Percentiles rank a stretch among this genome's conserved stretches.
These are phyloP conservation scores for Etheostoma cragini DNA, from an alignment of 2,113 vertebrate genomes.

Conservation along the genomic window DNA sequence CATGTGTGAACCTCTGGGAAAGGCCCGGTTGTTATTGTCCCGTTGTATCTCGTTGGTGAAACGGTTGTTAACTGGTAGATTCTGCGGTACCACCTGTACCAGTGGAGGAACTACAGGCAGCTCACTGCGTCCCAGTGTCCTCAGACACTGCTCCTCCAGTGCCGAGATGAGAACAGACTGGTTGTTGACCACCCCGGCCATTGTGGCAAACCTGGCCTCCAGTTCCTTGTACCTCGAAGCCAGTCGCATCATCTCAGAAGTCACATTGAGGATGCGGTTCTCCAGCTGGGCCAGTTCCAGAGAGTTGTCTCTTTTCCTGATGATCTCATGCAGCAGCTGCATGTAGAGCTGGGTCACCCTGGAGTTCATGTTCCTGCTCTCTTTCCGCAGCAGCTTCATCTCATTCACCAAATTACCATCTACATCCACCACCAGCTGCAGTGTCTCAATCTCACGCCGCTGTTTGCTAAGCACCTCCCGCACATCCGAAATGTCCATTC, in stretches of 20 bases:
- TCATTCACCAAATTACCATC: conserved; percentile 97
- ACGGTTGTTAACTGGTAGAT: conserved; percentile 88
- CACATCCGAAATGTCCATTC: conserved; percentile 95
- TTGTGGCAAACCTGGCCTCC: conserved; percentile 88
- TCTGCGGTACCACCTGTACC: conserved; percentile 94
- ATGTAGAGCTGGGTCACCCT: conserved; percentile 98
- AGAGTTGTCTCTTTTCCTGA: conserved; percentile 96
- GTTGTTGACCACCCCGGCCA: conserved; percentile 95
- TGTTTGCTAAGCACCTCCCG: conserved; percentile 94
- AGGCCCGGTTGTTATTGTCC: conserved; percentile 87
- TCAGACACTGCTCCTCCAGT: conserved; percentile 94
- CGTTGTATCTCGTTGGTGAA: conserved; percentile 96
- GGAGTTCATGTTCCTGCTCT: conserved; percentile 99
- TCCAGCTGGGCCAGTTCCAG: conserved; percentile 96
- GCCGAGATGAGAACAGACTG: conserved; percentile 92
- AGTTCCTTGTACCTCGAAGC: conserved; percentile 94
- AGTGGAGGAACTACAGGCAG: conserved; percentile 89
- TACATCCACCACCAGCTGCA: conserved; percentile 95
- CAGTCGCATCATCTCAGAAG: conserved; percentile 95
- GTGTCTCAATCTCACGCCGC: conserved; percentile 92
- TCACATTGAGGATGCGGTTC: conserved; percentile 95
- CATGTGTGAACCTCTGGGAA: conserved; percentile 86
- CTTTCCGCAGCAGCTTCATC: conserved; percentile 96
- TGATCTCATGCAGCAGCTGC: conserved; percentile 98
- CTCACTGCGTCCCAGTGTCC: conserved; percentile 87